Evolutionary conservation across 2,888 invertebrate species (phyloP), one percentile per base, ranked within the genome.

Genomic region (Agriopis marginaria): DNA sequence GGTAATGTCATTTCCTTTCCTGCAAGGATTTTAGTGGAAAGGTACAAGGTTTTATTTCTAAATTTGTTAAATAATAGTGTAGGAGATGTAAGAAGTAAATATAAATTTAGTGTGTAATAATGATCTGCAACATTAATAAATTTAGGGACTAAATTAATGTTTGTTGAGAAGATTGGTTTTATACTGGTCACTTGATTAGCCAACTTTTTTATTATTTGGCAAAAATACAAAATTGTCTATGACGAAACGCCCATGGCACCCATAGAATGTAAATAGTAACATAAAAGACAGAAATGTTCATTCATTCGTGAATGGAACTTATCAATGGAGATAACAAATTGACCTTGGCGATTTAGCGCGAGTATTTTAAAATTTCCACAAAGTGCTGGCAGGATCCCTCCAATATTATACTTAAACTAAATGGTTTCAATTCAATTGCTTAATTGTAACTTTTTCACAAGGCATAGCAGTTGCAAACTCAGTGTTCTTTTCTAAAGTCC

Each of bases 361-460:
- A 58, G 12, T 51, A 53, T 63, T 23, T 40, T 17, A 53, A 63
- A 68, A 42, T 11, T 11, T 77, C 79, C 75, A 70, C 32, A 32
- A 32, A 32, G 17, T 23, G 17, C 17, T 23, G 17, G 17, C 17
- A 23, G 17, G 17, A 23, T 23, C 17, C 17, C 17, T 23, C 17
- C 17, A 23, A 23, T 23, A 23, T 23, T 23, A 23, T 23, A 23
- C 17, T 23, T 23, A 23, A 1, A 23, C 17, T 23, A 23, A 23
- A 23, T 23, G 17, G 17, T 23, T 23, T 23, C 17, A 23, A 23
- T 23, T 23, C 1, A 23, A 23, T 23, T 23, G 17, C 17, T 23
- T 23, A 23, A 32, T 5, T 32, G 32, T 32, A 32, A 5, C 32
- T 32, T 32, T 32, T 32, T 32, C 5, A 32, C 32, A 32, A 32